Evolutionary conservation across 2,797 vertebrate species (phyloP).

Genomic region (Loriculus beryllinus): DNA sequence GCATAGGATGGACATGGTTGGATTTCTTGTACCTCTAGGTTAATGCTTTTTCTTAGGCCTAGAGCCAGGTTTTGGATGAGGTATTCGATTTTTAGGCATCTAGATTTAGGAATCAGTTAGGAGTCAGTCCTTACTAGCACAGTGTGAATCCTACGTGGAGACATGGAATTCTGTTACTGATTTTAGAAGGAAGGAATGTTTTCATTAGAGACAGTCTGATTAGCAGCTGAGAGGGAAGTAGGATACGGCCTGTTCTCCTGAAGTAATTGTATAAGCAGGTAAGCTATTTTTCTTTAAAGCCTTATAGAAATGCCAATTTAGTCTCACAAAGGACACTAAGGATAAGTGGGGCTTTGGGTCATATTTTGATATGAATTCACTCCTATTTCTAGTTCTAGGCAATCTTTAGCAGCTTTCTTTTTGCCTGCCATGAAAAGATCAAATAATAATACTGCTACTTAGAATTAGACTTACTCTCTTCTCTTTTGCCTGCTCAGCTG

Average conservation of each 20-base stretch:
- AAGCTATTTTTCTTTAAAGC: neutral
- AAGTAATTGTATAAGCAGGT: neutral
- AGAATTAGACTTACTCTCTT: neutral
- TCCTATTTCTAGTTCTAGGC: neutral
- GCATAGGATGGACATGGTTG: rapidly evolving
- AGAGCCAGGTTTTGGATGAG: neutral
- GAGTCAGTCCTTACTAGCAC: neutral
- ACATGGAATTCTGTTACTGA: neutral
- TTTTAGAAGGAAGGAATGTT: neutral
- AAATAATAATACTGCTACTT: neutral
- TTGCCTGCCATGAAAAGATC: neutral
- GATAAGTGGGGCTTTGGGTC: neutral
- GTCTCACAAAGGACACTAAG: neutral
- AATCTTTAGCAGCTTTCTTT: neutral
- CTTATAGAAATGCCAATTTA: neutral
- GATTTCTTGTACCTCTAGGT: neutral
- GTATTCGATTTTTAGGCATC: neutral
- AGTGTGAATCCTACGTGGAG: neutral
- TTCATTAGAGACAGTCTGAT: neutral
- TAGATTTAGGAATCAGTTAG: neutral
- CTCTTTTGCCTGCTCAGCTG: neutral
- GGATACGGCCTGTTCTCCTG: neutral
- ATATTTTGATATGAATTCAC: neutral
- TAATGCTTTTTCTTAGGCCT: neutral
- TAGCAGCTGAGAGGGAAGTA: neutral